Evolutionary conservation across 2,113 vertebrate species (phyloP).

Genomic region (Pangasianodon hypophthalmus): DNA sequence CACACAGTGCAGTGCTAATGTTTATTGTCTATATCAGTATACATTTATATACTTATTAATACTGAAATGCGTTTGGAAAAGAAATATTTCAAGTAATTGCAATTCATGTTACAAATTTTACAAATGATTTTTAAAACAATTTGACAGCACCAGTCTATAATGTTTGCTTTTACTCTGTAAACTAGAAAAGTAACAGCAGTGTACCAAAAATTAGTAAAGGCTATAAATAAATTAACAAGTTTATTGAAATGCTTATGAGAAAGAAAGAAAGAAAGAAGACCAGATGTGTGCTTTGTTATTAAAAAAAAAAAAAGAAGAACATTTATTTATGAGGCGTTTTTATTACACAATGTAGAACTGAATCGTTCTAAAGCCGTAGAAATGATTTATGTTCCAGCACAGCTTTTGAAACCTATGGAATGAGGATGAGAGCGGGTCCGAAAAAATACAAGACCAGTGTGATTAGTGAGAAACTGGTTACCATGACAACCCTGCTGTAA

Average conservation of each 20-base stretch:
- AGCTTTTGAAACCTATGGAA: not conserved
- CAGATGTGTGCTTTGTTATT: not conserved
- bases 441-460: not conserved
- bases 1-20: not conserved
- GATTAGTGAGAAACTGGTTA: not conserved
- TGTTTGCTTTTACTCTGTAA: no score
- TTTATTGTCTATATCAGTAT: not conserved
- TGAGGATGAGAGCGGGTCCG: not conserved
- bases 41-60: not conserved
- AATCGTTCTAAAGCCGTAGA: not conserved
- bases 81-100: not conserved
- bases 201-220: not conserved
- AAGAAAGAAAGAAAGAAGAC: no score
- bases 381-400: not conserved
- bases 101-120: no score
- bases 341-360: not conserved
- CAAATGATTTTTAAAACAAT: no score
- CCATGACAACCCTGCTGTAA: conserved; percentile 3
- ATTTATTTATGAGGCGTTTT: not conserved
- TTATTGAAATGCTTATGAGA: not conserved
- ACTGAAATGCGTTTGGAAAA: not conserved
- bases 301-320: no score
- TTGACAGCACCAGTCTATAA: no score
- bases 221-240: not conserved
- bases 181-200: no score